Evolutionary conservation across 2,888 invertebrate genomes (phyloP).

Genomic region (Miltochrista miniata): DNA sequence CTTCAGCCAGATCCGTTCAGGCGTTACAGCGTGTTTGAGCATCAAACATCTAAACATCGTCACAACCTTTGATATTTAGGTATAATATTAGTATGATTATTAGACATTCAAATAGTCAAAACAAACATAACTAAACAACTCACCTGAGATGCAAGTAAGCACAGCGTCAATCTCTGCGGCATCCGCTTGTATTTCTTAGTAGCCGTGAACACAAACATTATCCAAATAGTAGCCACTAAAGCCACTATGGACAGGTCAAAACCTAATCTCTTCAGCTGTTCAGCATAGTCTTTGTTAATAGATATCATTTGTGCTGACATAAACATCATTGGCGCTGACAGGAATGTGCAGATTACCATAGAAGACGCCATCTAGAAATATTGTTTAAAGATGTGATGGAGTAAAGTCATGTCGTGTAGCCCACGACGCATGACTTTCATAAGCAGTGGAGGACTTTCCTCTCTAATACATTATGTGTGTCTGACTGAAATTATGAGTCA

Average conservation of each 20-base stretch:
- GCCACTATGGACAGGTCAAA: constrained; percentile 93
- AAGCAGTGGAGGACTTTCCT: too few relatives aligned
- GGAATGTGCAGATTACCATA: constrained; percentile 97
- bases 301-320: constrained; percentile 97
- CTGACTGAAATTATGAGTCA: too few relatives aligned
- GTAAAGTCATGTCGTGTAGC: too few relatives aligned
- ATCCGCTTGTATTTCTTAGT: constrained; percentile 90
- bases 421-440: too few relatives aligned
- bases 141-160: constrained; percentile 92
- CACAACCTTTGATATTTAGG: too few relatives aligned
- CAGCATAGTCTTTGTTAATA: constrained; percentile 90
- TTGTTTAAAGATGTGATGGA: background rate
- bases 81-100: too few relatives aligned
- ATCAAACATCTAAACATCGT: too few relatives aligned
- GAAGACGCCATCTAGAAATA: constrained; percentile 92
- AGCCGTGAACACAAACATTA: constrained; percentile 87
- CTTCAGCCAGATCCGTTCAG: too few relatives aligned
- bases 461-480: too few relatives aligned
- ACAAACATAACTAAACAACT: background rate
- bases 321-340: constrained; percentile 97
- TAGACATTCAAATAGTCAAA: too few relatives aligned
- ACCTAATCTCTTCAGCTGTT: constrained; percentile 90
- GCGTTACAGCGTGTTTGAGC: too few relatives aligned
- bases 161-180: constrained; percentile 92
- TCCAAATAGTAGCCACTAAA: constrained; percentile 90